A percentile compares a stretch with the other conserved stretches of the same genome.
Evolutionary conservation across 2,888 invertebrate species (phyloP).

Genomic region (Sphaerophoria rueppellii): DNA sequence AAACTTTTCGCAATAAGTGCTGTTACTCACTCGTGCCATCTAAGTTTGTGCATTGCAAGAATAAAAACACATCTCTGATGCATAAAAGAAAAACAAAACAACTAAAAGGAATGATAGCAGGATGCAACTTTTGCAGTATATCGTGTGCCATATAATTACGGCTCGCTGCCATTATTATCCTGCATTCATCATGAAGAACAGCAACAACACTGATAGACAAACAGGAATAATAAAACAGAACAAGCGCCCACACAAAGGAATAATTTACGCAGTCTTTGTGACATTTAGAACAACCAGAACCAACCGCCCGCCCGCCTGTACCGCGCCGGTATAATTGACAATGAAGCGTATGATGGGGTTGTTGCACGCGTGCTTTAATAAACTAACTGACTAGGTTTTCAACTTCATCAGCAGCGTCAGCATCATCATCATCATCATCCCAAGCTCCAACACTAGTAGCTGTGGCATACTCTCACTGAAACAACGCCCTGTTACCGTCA

Average conservation of each 20-base stretch:
- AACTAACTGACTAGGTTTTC: conserved; percentile 56
- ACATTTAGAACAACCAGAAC: conserved; percentile 33
- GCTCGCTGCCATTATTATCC: conserved; percentile 58
- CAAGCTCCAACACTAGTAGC: conserved; percentile 2
- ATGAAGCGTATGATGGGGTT: conserved; percentile 59
- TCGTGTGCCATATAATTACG: conserved; percentile 67
- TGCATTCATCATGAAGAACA: conserved; percentile 51
- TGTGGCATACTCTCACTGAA: conserved; percentile 20
- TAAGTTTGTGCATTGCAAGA: background rate
- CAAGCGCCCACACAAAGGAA: conserved; percentile 44
- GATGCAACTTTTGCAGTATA: conserved; percentile 45
- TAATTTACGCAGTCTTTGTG: conserved; percentile 60
- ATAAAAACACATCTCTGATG: background rate
- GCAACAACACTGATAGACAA: conserved; percentile 21
- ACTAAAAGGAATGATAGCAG: background rate
- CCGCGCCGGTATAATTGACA: conserved; percentile 35
- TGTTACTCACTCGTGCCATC: conserved; percentile 29
- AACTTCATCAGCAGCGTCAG: conserved; percentile 20
- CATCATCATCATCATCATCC: background rate
- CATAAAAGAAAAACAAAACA: conserved; percentile 1
- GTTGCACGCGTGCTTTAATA: conserved; percentile 70
- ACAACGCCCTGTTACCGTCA: conserved; percentile 8
- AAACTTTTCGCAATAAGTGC: conserved; percentile 60
- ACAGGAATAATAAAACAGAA: conserved; percentile 6
- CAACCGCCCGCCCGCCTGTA: background rate